Evolutionary conservation across 2,113 vertebrate species (phyloP).

Genomic region (Nymphicus hollandicus): DNA sequence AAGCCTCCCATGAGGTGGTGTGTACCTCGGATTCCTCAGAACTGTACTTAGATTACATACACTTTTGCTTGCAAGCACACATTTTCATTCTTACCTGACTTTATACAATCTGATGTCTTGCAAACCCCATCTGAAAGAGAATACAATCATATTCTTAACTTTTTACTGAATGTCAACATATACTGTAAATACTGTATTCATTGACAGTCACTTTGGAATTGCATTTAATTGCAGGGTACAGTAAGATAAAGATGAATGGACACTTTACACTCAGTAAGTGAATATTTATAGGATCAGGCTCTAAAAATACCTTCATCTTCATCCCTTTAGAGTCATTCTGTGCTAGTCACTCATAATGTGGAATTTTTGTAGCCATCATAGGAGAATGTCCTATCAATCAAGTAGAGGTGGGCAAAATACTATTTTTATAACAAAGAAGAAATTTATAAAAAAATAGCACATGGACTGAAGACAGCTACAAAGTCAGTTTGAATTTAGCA

Average conservation of each 20-base stretch:
- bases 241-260: neutral
- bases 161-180: neutral
- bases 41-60: neutral
- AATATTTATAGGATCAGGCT: neutral
- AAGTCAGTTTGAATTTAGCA: neutral
- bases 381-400: neutral
- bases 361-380: neutral
- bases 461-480: neutral
- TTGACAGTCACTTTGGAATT: neutral
- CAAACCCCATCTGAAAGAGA: conserved; percentile 86
- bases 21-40: neutral
- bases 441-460: neutral
- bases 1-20: neutral
- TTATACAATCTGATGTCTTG: conserved; percentile 90
- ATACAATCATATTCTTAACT: neutral
- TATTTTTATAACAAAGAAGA: neutral
- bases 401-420: neutral
- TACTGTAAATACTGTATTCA: neutral
- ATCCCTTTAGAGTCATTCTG: neutral
- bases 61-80: neutral
- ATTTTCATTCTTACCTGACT: conserved; percentile 83
- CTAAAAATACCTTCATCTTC: neutral
- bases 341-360: neutral
- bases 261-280: neutral
- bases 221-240: neutral